phyloP scores from a whole-genome alignment of 2,797 vertebrate species.

The Sebastes alutus region DNA sequence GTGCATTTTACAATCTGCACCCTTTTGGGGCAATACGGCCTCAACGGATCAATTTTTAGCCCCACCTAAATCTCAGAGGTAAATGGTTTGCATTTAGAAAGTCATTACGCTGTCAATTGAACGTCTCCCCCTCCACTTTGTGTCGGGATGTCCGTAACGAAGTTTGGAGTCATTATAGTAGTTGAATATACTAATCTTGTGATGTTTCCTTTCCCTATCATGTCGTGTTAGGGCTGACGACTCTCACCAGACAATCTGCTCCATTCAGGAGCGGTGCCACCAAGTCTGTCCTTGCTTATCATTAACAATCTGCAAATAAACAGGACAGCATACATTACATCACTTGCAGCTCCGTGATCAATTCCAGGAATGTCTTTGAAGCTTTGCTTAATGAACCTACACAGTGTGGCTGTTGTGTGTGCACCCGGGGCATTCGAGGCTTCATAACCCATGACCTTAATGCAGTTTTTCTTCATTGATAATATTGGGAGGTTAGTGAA shows the following conservation, averaged over 20 bases:
- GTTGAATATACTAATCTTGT: conserved; percentile 72
- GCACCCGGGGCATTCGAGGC: conserved; percentile 27
- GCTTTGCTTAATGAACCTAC: conserved; percentile 78
- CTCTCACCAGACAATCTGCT: conserved; percentile 72
- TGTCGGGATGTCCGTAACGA: conserved; percentile 57
- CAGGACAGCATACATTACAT: conserved; percentile 83
- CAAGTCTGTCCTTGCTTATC: conserved; percentile 82
- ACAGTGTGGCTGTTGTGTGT: conserved; percentile 61
- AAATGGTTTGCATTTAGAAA: conserved; percentile 63
- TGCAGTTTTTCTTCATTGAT: conserved; percentile 40
- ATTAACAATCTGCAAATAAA: conserved; percentile 85
- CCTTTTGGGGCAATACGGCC: conserved; percentile 19
- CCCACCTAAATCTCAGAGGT: conserved; percentile 40
- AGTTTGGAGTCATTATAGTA: conserved; percentile 70
- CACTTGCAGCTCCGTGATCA: conserved; percentile 80
- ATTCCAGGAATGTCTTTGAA: conserved; percentile 83
- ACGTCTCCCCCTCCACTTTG: conserved; percentile 37
- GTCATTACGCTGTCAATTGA: conserved; percentile 68
- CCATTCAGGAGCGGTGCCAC: conserved; percentile 79
- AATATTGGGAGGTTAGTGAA: conserved; percentile 8
- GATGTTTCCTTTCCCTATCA: conserved; percentile 76
- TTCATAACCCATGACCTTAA: conserved; percentile 58
- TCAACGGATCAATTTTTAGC: conserved; percentile 40
- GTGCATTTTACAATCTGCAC: conserved; percentile 48
- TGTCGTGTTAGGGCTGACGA: conserved; percentile 73